Conservation (phyloP, 2,113 vertebrate genomes). For the Tamias sibiricus region DNA sequence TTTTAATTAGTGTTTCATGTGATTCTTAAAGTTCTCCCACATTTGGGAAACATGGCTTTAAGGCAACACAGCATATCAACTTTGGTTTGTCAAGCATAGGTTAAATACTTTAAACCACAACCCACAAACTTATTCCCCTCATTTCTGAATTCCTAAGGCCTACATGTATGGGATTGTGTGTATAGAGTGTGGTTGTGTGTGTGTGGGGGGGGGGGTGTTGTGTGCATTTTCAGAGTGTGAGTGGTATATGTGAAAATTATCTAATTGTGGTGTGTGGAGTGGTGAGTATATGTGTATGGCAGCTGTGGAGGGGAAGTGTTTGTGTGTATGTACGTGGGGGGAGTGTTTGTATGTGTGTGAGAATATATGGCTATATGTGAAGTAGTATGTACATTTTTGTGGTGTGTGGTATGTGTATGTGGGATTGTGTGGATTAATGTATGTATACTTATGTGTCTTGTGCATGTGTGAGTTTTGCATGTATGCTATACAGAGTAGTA, state of each 20-base stretch:
- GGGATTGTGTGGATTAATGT: neutral
- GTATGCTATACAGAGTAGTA: neutral
- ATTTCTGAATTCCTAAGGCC: neutral
- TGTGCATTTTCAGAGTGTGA: too few species aligned
- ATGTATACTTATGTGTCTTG: neutral
- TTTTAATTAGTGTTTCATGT: neutral
- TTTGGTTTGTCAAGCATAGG: neutral
- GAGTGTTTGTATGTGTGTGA: neutral
- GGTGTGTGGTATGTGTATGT: neutral
- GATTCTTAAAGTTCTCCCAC: neutral
- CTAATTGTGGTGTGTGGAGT: neutral
- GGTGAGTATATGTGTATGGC: too few species aligned
- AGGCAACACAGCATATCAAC: neutral
- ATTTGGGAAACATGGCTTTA: neutral
- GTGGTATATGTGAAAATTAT: too few species aligned
- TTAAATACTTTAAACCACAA: constrained; percentile 11
- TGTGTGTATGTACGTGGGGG: too few species aligned
- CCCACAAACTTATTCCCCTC: neutral
- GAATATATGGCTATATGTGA: neutral
- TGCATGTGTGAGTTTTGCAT: neutral
- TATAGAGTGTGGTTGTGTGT: neutral
- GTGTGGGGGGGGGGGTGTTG: neutral
- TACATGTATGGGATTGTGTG: neutral
- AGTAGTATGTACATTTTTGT: neutral
- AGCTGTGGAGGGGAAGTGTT: neutral